Percentiles rank a stretch among this genome's conserved stretches.
Evolutionary conservation across 2,113 vertebrate species (phyloP).

Genomic region (Amphiprion percula): DNA sequence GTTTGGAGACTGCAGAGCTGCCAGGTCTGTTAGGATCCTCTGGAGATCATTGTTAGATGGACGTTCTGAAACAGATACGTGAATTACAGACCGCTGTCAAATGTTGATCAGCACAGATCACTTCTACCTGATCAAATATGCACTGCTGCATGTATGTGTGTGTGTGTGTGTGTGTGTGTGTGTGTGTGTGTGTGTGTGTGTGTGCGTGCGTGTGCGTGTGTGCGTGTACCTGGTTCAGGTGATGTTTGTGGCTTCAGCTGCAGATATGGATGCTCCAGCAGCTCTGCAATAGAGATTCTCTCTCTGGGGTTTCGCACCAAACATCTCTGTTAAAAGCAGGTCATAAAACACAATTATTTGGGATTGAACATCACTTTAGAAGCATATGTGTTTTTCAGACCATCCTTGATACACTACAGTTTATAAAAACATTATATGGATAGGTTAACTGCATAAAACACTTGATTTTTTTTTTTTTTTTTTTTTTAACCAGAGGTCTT

Average conservation of each 20-base stretch:
- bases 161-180: constrained; percentile 19
- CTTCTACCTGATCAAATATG: neutral
- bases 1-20: constrained; percentile 94
- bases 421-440: no score
- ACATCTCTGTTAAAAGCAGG: constrained; percentile 83
- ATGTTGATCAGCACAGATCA: neutral
- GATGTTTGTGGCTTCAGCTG: constrained; percentile 87
- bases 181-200: constrained; percentile 44
- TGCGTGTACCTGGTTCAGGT: constrained; percentile 86
- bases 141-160: neutral
- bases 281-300: constrained; percentile 91
- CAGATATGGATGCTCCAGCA: constrained; percentile 92
- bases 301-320: constrained; percentile 93
- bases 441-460: no score
- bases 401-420: no score
- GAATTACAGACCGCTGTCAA: neutral
- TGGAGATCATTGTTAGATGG: constrained; percentile 87
- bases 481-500: no score
- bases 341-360: neutral
- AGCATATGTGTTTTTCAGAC: no score
- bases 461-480: no score
- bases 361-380: no score
- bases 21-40: constrained; percentile 92
- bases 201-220: neutral
- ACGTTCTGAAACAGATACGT: constrained; percentile 50